These are phyloP conservation scores for Ptilorrhoa leucosticta DNA, from an alignment of 2,113 vertebrate genomes.

Conservation along the genomic window DNA sequence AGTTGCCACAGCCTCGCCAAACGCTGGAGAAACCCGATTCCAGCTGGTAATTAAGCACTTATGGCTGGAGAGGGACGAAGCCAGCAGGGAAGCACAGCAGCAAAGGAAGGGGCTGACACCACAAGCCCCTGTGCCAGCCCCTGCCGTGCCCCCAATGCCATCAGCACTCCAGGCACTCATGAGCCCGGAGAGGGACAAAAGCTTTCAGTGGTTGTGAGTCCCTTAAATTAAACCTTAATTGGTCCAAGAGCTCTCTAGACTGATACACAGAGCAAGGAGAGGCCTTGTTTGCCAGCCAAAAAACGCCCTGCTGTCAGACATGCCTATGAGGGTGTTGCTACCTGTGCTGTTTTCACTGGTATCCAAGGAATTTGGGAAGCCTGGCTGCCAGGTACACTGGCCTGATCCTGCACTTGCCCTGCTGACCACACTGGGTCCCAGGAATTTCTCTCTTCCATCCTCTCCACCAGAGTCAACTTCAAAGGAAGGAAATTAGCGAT, in stretches of 20 bases:
- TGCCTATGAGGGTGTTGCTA: neutral
- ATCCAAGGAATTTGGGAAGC: conserved; percentile 12
- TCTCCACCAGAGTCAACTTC: neutral
- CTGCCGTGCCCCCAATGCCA: neutral
- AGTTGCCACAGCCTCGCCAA: neutral
- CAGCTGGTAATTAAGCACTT: neutral
- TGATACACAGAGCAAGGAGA: neutral
- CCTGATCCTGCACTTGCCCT: neutral
- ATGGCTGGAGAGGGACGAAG: accelerated
- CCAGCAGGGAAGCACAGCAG: neutral
- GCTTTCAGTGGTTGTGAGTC: neutral
- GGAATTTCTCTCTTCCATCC: neutral
- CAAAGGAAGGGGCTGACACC: neutral
- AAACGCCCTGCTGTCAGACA: neutral
- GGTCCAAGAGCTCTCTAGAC: neutral
- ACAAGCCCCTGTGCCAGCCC: neutral
- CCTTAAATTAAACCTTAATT: neutral
- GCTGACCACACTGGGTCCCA: neutral
- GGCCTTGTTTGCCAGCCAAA: neutral
- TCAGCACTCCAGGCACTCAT: neutral
- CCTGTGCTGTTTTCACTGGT: neutral
- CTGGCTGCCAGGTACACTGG: neutral
- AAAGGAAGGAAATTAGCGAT: neutral
- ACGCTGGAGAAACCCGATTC: neutral
- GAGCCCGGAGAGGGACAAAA: neutral